phyloP scores from a whole-genome alignment of 2,888 invertebrate genomes.

The Hecatera dysodea region DNA sequence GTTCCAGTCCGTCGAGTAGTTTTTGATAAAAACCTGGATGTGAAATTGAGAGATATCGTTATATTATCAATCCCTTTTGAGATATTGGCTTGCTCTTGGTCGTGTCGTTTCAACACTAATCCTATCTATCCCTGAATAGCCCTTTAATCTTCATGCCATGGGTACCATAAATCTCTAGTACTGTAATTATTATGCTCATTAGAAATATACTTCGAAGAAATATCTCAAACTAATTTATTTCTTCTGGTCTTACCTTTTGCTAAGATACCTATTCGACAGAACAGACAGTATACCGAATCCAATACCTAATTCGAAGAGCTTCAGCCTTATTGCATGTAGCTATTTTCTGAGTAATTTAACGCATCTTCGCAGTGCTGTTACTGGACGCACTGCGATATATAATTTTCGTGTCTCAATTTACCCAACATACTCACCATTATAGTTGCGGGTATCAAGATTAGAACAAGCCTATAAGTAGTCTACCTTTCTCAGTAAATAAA shows the following conservation, averaged over 20 bases:
- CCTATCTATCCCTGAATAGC: neutral
- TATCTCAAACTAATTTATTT: constrained; percentile 1
- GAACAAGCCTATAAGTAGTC: neutral
- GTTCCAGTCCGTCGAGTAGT: constrained; percentile 28
- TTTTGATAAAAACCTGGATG: constrained; percentile 20
- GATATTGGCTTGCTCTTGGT: neutral
- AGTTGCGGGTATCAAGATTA: neutral
- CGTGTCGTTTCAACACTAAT: neutral
- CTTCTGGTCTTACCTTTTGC: neutral
- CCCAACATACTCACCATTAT: neutral
- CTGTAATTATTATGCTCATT: neutral
- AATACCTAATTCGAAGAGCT: neutral
- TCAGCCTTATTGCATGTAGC: neutral
- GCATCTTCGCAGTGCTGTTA: neutral
- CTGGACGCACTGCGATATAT: neutral
- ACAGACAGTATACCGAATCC: neutral
- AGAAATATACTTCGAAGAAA: neutral
- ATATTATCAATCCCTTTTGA: neutral
- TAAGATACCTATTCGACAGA: neutral
- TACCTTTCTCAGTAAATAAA: constrained; percentile 10
- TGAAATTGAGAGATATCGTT: neutral
- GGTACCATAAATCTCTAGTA: neutral
- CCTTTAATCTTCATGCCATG: neutral
- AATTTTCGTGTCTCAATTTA: neutral
- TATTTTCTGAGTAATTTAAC: neutral